These are phyloP conservation scores for Anoplolepis gracilipes DNA, from an alignment of 1,140 invertebrate genomes.

Conservation along the genomic window DNA sequence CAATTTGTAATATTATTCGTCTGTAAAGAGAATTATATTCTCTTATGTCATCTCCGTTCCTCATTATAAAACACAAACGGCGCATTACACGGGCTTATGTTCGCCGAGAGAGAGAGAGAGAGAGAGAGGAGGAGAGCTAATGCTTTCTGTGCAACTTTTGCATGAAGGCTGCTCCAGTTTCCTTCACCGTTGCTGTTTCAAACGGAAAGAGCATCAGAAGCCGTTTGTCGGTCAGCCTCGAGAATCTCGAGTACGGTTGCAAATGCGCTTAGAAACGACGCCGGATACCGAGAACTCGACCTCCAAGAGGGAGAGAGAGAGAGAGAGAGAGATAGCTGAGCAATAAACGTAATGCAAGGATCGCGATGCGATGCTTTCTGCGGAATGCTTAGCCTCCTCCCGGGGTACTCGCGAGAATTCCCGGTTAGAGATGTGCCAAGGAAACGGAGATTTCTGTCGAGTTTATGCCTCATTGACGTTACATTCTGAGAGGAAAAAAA, in stretches of 20 bases:
- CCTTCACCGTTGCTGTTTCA: conserved; percentile 32
- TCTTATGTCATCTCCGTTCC: background rate
- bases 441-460: conserved; percentile 33
- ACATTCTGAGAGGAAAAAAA: background rate
- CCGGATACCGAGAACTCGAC: conserved; percentile 69
- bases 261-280: conserved; percentile 75
- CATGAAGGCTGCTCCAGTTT: conserved; percentile 52
- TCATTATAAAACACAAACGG: conserved; percentile 35
- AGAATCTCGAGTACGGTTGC: conserved; percentile 61
- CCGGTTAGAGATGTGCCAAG: conserved; percentile 48
- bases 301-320: background rate
- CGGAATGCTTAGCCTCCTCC: conserved; percentile 64
- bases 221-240: conserved; percentile 52
- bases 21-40: background rate
- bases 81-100: conserved; percentile 19
- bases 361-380: conserved; percentile 64
- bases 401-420: conserved; percentile 65
- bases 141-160: conserved; percentile 40
- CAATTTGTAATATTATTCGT: background rate
- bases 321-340: conserved; percentile 40
- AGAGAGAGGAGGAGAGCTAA: too few relatives aligned
- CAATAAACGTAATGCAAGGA: conserved; percentile 77
- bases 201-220: conserved; percentile 16
- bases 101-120: too few relatives aligned
- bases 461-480: background rate